phyloP scores from a whole-genome alignment of 2,113 vertebrate genomes.

The Dendrocopos noguchii region DNA sequence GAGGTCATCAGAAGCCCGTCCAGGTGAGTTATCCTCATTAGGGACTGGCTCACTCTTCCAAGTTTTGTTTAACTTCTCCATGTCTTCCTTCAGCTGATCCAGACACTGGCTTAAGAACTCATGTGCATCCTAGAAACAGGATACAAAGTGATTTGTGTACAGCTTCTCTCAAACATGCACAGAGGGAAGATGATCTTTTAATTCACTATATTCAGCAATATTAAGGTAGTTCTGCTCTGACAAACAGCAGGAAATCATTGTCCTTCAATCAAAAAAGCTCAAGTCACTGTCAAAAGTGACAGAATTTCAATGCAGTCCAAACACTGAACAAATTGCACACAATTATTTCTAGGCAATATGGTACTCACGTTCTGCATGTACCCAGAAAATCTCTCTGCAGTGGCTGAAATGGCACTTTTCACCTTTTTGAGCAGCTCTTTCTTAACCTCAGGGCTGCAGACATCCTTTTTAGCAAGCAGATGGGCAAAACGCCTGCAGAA shows the following conservation, averaged over 20 bases:
- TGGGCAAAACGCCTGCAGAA: constrained; percentile 91
- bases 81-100: constrained; percentile 97
- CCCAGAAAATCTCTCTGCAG: constrained; percentile 96
- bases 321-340: neutral
- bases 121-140: constrained; percentile 88
- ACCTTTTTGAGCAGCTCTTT: constrained; percentile 95
- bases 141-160: neutral
- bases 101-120: constrained; percentile 98
- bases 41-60: constrained; percentile 83
- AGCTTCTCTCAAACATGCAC: neutral
- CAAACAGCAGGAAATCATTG: neutral
- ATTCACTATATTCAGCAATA: neutral
- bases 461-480: constrained; percentile 94
- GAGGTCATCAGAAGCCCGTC: constrained; percentile 78
- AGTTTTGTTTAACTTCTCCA: constrained; percentile 96
- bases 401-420: constrained; percentile 97
- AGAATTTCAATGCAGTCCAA: neutral
- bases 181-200: neutral
- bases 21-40: constrained; percentile 78
- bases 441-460: constrained; percentile 92
- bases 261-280: neutral
- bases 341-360: neutral
- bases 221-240: neutral
- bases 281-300: neutral
- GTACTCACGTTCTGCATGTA: constrained; percentile 97